These are phyloP conservation scores for Melanostigma gelatinosum DNA, from an alignment of 2,113 vertebrate species.

Conservation along the genomic window DNA sequence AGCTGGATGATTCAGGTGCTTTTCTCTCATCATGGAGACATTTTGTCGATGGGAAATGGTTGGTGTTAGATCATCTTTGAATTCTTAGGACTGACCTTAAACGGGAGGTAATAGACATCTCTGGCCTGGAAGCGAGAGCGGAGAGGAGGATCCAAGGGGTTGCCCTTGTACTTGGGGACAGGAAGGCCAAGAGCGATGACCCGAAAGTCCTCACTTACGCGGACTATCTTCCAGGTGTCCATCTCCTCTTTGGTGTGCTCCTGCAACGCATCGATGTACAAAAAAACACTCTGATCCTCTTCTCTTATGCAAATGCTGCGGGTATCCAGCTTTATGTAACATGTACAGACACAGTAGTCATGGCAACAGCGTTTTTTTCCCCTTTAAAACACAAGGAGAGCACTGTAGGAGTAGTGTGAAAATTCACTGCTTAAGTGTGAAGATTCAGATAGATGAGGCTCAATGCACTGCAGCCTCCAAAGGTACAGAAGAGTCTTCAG, in stretches of 20 bases:
- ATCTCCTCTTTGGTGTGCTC: slow-evolving; percentile 92
- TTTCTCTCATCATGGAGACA: background rate
- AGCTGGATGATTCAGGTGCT: background rate
- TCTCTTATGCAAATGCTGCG: background rate
- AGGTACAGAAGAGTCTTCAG: too few species aligned
- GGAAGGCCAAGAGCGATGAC: slow-evolving; percentile 97
- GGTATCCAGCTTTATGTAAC: background rate
- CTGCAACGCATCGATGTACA: slow-evolving; percentile 71
- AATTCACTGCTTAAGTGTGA: slow-evolving; percentile 28
- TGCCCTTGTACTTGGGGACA: slow-evolving; percentile 94
- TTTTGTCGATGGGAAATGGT: background rate
- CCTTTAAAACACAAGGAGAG: background rate
- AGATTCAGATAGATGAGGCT: background rate
- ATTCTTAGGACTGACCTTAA: slow-evolving; percentile 84
- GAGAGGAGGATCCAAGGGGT: slow-evolving; percentile 95
- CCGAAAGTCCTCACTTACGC: slow-evolving; percentile 97
- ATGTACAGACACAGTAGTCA: slow-evolving; percentile 20
- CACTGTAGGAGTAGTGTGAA: slow-evolving; percentile 33
- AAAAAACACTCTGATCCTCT: background rate
- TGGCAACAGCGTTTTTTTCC: background rate
- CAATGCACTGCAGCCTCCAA: slow-evolving; percentile 5
- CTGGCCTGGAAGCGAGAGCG: slow-evolving; percentile 98
- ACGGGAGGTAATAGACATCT: slow-evolving; percentile 94
- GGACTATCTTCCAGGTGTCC: slow-evolving; percentile 94
- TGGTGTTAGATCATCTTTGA: background rate